A percentile compares a stretch with the other conserved stretches of the same genome.
Evolutionary conservation across 2,888 invertebrate genomes (phyloP).

Genomic region (Coleophora flavipennella): DNA sequence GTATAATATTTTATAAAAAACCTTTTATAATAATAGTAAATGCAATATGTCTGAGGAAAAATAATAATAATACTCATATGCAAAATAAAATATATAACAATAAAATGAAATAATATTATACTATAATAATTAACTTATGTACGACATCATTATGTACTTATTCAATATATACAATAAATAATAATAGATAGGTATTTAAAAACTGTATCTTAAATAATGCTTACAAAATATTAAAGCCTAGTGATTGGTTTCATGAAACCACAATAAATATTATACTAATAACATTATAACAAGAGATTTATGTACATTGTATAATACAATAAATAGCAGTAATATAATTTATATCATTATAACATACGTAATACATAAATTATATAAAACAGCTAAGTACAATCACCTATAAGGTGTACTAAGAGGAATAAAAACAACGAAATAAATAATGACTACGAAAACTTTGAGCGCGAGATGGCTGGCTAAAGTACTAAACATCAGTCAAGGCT

Average conservation of each 20-base stretch:
- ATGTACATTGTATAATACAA: not conserved
- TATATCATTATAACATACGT: constrained; percentile 10
- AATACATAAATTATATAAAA: constrained; percentile 21
- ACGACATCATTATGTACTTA: not conserved
- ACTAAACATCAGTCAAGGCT: constrained; percentile 21
- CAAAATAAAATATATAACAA: constrained; percentile 6
- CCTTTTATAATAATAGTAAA: not conserved
- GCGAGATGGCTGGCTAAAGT: constrained; percentile 24
- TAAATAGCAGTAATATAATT: not conserved
- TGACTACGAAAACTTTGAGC: constrained; percentile 21
- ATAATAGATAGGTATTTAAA: constrained; percentile 18
- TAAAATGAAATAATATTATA: too few species aligned
- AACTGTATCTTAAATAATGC: constrained; percentile 32
- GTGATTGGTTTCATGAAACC: constrained; percentile 30
- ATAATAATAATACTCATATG: constrained; percentile 3
- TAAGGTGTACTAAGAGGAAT: constrained; percentile 27
- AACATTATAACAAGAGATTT: constrained; percentile 1
- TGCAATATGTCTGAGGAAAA: not conserved
- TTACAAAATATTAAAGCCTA: constrained; percentile 60
- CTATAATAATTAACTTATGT: too few species aligned
- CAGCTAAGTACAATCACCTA: constrained; percentile 16
- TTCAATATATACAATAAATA: constrained; percentile 12
- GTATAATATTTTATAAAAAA: too few species aligned
- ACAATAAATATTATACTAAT: constrained; percentile 19
- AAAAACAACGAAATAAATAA: constrained; percentile 21